phyloP scores from a whole-genome alignment of 1,140 invertebrate genomes.

The Nasonia vitripennis region DNA sequence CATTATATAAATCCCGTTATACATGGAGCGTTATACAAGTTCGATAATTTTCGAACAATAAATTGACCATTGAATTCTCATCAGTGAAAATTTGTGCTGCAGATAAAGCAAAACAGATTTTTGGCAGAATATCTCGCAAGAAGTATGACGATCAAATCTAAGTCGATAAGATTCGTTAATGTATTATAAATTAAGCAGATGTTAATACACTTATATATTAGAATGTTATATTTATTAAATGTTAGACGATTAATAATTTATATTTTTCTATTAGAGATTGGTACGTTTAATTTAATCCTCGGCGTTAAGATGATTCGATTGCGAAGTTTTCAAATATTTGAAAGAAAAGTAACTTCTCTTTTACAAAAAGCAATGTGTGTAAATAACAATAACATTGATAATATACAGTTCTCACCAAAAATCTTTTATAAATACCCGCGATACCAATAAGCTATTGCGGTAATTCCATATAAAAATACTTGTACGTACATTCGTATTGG shows the following conservation, averaged over 20 bases:
- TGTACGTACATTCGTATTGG: constrained; percentile 22
- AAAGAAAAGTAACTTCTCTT: not conserved
- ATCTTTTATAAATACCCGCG: constrained; percentile 36
- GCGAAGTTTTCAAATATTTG: not conserved
- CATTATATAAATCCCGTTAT: not conserved
- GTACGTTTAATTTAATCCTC: not conserved
- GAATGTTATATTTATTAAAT: not conserved
- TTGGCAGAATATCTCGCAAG: not conserved
- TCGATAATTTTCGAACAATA: not conserved
- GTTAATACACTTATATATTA: not conserved
- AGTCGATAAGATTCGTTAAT: not conserved
- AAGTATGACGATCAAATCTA: not conserved
- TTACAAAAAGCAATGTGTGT: constrained; percentile 3
- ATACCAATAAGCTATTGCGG: not conserved
- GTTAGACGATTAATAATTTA: constrained; percentile 1
- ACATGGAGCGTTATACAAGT: not conserved
- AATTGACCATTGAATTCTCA: not conserved
- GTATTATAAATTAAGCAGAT: not conserved
- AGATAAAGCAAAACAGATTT: not conserved
- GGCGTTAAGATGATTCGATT: too few relatives aligned
- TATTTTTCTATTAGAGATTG: not conserved
- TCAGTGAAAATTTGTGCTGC: not conserved
- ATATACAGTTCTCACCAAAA: not conserved
- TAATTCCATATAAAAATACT: constrained; percentile 30
- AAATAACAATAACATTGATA: constrained; percentile 7